Conservation (phyloP, 2,797 vertebrate species). For the Catharus ustulatus region DNA sequence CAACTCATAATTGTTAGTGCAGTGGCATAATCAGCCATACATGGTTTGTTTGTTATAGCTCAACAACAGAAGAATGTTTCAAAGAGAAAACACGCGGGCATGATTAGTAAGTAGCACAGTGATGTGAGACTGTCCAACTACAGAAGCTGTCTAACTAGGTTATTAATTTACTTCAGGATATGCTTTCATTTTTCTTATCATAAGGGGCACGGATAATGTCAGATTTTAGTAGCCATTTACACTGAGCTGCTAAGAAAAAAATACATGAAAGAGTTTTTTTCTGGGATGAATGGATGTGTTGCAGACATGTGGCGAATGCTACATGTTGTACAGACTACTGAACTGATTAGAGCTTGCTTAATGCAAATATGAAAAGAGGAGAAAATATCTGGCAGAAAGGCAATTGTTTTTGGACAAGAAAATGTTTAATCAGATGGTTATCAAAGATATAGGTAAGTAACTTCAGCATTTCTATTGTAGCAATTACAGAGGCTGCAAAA, state of each 20-base stretch:
- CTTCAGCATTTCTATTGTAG: background rate
- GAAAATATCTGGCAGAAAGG: background rate
- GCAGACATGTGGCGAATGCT: background rate
- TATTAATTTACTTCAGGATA: background rate
- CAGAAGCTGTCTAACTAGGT: conserved; percentile 2
- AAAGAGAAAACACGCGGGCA: conserved; percentile 54
- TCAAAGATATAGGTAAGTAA: background rate
- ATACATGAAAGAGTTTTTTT: background rate
- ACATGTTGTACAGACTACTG: background rate
- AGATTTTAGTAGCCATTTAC: conserved; percentile 58
- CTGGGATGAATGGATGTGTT: conserved; percentile 11
- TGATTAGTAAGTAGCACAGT: conserved; percentile 49
- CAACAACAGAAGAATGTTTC: conserved; percentile 57
- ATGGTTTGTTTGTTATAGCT: conserved; percentile 64
- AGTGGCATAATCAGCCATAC: conserved; percentile 63
- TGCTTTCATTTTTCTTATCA: conserved; percentile 47
- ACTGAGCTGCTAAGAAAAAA: conserved; percentile 25
- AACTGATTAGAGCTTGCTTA: background rate
- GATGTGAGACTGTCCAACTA: conserved; percentile 14
- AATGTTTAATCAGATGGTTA: background rate
- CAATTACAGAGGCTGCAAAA: background rate
- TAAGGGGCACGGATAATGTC: conserved; percentile 11
- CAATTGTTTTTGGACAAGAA: background rate
- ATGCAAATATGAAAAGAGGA: conserved; percentile 6
- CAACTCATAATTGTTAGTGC: conserved; percentile 68